A percentile compares a stretch with the other conserved stretches of the same genome.
Evolutionary conservation across 2,888 invertebrate species (phyloP).

Genomic region (Abrostola triplasia): DNA sequence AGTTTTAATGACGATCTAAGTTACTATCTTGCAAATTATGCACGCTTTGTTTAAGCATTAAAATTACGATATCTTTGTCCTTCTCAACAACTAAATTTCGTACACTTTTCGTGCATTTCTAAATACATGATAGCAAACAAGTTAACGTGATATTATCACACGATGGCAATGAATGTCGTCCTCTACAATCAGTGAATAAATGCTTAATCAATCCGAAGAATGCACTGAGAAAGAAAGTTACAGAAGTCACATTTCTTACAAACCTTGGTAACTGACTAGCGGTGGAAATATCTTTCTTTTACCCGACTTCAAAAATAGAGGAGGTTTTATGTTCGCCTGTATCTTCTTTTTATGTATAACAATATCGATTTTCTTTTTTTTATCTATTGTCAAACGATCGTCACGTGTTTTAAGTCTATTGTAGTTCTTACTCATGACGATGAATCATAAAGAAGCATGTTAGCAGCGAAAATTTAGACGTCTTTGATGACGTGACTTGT

Average conservation of each 20-base stretch:
- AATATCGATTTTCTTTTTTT: too few relatives aligned
- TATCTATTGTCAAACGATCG: too few relatives aligned
- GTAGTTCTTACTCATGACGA: not conserved
- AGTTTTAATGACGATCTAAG: conserved; percentile 8
- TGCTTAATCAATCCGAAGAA: not conserved
- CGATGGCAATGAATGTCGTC: conserved; percentile 1
- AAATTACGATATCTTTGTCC: not conserved
- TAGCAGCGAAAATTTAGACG: not conserved
- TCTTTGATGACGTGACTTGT: conserved; percentile 1
- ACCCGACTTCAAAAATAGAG: too few relatives aligned
- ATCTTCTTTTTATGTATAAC: too few relatives aligned
- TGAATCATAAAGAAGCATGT: conserved; percentile 1
- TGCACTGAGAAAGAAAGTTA: not conserved
- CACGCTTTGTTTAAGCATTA: not conserved
- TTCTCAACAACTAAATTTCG: not conserved
- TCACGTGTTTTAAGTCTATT: not conserved
- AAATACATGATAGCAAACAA: not conserved
- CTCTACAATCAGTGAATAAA: conserved; percentile 2
- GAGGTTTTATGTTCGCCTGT: too few relatives aligned
- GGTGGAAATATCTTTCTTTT: too few relatives aligned
- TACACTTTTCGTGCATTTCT: not conserved
- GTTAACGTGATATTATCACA: not conserved
- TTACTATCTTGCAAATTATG: not conserved
- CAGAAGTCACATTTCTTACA: not conserved
- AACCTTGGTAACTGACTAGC: too few relatives aligned